Conservation (phyloP, 92 coral and sea anemone species). For the Ricordea florida region DNA sequence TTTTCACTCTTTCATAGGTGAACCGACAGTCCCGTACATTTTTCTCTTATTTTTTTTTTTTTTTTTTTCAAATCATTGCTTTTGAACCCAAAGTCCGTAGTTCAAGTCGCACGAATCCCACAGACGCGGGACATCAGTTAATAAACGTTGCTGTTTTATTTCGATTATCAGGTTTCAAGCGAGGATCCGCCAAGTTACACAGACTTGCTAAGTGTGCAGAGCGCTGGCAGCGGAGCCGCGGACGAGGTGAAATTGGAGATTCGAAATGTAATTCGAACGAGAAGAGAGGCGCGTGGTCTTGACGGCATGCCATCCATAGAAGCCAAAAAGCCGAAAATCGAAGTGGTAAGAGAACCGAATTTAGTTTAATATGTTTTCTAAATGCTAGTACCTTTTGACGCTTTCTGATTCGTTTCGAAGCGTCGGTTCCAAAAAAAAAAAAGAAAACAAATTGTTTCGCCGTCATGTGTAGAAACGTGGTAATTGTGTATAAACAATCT, state of each 20-base stretch:
- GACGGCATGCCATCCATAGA: constrained; percentile 90
- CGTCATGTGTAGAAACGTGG: too few relatives aligned
- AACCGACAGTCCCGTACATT: too few relatives aligned
- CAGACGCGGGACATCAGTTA: neutral
- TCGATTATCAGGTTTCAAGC: constrained; percentile 66
- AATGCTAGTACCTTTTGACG: too few relatives aligned
- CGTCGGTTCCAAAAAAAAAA: too few relatives aligned
- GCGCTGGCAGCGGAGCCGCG: constrained; percentile 60
- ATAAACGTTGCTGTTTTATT: neutral
- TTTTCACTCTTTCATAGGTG: too few relatives aligned
- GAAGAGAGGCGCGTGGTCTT: constrained; percentile 91
- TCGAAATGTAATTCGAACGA: constrained; percentile 81
- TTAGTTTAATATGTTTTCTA: neutral
- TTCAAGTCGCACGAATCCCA: too few relatives aligned
- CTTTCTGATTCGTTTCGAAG: too few relatives aligned
- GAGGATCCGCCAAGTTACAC: constrained; percentile 76
- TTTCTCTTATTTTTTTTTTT: too few relatives aligned
- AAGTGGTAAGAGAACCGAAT: constrained; percentile 58
- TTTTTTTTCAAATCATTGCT: too few relatives aligned
- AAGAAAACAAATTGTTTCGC: too few relatives aligned
- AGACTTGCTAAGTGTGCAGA: constrained; percentile 55
- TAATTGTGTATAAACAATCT: too few relatives aligned
- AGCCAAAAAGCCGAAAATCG: constrained; percentile 73
- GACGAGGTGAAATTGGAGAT: constrained; percentile 90
- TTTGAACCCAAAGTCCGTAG: neutral